Conservation (phyloP, 1,140 invertebrate species). For the Wiebesia pumilae region DNA sequence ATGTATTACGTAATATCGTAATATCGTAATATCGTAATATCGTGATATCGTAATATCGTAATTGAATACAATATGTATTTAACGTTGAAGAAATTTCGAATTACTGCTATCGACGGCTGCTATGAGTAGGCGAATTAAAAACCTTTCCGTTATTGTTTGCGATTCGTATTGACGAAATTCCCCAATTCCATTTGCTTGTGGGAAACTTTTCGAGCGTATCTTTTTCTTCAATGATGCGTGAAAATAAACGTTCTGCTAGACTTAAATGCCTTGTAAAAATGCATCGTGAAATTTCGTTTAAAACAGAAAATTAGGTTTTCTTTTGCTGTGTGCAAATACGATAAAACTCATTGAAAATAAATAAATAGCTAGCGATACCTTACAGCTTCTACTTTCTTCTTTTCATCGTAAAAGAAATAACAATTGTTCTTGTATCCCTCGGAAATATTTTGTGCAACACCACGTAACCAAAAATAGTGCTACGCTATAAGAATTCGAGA, state of each 20-base stretch:
- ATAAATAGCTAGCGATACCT: background rate
- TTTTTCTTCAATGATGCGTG: constrained; percentile 11
- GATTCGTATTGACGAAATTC: background rate
- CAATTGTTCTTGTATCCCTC: background rate
- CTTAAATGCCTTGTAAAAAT: background rate
- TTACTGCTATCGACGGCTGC: no score
- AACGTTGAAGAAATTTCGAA: no score
- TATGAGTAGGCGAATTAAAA: no score
- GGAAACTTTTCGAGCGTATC: background rate
- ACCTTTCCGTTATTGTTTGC: constrained; percentile 23
- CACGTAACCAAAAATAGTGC: background rate
- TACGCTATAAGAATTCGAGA: background rate
- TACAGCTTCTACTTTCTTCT: background rate
- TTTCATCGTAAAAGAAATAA: background rate
- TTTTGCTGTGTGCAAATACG: background rate
- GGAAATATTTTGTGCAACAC: background rate
- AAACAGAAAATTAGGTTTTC: background rate
- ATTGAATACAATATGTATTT: no score
- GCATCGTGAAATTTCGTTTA: background rate
- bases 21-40: no score
- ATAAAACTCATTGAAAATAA: background rate
- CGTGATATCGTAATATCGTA: no score
- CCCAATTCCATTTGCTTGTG: no score
- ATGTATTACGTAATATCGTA: no score
- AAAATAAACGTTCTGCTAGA: background rate